phyloP scores from a whole-genome alignment of 2,888 invertebrate species.

The Hylaea fasciaria region DNA sequence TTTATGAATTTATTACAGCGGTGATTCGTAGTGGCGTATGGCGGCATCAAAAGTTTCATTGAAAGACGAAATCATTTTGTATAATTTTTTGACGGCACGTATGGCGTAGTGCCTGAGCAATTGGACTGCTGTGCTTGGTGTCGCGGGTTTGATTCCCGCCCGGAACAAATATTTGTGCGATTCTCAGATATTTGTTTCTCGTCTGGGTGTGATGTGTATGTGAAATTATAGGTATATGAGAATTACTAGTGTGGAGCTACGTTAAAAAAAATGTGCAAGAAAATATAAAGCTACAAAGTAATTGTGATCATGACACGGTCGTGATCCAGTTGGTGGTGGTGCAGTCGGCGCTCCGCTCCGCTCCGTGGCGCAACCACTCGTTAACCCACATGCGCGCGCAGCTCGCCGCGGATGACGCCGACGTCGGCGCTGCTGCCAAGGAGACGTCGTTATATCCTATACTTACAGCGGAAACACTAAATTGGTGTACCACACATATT shows the following conservation, averaged over 20 bases:
- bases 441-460: background rate
- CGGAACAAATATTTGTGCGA: too few species aligned
- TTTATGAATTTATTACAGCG: conserved; percentile 18
- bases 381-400: conserved; percentile 74
- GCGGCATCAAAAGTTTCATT: background rate
- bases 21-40: background rate
- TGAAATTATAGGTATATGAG: too few species aligned
- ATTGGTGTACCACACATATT: too few species aligned
- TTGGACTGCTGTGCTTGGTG: too few species aligned
- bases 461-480: background rate
- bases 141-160: too few species aligned
- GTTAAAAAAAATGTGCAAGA: conserved; percentile 9
- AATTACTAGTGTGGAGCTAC: too few species aligned
- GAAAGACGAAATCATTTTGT: conserved; percentile 11
- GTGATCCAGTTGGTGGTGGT: conserved; percentile 53
- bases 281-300: conserved; percentile 39
- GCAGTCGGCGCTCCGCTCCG: conserved; percentile 37
- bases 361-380: conserved; percentile 69
- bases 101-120: too few species aligned
- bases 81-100: too few species aligned
- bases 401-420: conserved; percentile 4
- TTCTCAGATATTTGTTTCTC: too few species aligned
- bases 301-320: conserved; percentile 53
- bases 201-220: too few species aligned
- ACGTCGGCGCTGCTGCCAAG: conserved; percentile 13